A percentile compares a stretch with the other conserved stretches of the same genome.
Evolutionary conservation across 2,113 vertebrate species (phyloP).

Genomic region (Origma solitaria): DNA sequence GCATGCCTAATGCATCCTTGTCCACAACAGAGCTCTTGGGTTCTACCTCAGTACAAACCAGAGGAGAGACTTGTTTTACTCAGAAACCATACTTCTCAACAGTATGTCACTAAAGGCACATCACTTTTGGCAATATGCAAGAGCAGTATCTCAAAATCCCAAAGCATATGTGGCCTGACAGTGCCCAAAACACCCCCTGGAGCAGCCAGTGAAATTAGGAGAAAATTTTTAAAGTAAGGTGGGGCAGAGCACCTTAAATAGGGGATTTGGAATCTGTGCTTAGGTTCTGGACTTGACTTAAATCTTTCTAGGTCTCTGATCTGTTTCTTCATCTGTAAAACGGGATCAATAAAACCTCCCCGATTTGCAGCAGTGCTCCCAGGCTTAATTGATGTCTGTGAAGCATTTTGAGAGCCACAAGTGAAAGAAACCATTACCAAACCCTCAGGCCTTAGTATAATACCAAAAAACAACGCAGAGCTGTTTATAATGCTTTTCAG

Average conservation of each 20-base stretch:
- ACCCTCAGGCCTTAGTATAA: not conserved
- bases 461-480: not conserved
- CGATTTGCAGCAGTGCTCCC: not conserved
- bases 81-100: not conserved
- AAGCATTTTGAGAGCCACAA: not conserved
- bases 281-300: not conserved
- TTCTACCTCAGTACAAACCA: not conserved
- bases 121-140: not conserved
- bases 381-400: not conserved
- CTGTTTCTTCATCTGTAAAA: not conserved
- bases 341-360: not conserved
- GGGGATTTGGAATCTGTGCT: not conserved
- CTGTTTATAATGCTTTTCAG: not conserved
- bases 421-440: not conserved
- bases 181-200: not conserved
- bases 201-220: not conserved
- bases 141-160: not conserved
- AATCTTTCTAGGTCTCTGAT: not conserved
- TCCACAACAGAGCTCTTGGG: not conserved
- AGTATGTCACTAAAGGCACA: not conserved
- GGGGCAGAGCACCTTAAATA: not conserved
- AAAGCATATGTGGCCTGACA: rapidly evolving
- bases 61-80: not conserved
- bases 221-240: not conserved
- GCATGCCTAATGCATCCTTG: not conserved